Evolutionary conservation across 2,797 vertebrate genomes (phyloP).

Genomic region (Gymnocypris eckloni): DNA sequence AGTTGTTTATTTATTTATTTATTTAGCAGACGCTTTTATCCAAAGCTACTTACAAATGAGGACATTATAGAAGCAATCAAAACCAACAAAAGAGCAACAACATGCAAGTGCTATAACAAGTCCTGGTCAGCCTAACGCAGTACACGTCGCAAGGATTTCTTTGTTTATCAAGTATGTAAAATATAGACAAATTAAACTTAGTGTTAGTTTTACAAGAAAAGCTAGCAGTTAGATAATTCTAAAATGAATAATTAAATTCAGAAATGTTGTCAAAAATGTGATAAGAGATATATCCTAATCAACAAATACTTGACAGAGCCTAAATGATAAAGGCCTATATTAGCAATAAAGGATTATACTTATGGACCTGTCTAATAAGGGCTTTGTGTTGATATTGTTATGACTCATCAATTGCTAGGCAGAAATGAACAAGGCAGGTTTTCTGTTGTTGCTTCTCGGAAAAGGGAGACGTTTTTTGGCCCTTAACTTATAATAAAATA

Average conservation of each 20-base stretch:
- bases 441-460: background rate
- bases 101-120: too few relatives aligned
- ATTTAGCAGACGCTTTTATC: too few relatives aligned
- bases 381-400: background rate
- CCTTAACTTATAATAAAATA: background rate
- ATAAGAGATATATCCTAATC: background rate
- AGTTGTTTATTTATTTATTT: background rate
- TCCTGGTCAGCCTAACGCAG: too few relatives aligned
- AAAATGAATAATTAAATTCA: background rate
- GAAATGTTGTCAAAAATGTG: background rate
- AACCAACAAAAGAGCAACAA: too few relatives aligned
- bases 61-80: too few relatives aligned
- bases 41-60: too few relatives aligned
- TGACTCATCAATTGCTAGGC: slow-evolving; percentile 49
- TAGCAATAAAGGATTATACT: background rate
- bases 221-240: too few relatives aligned
- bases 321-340: background rate
- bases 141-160: too few relatives aligned
- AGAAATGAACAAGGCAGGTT: slow-evolving; percentile 19
- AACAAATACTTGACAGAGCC: too few relatives aligned
- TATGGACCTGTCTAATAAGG: background rate
- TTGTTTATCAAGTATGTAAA: too few relatives aligned
- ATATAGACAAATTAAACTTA: too few relatives aligned
- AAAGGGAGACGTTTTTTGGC: background rate
- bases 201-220: too few relatives aligned